Conservation (phyloP, 1,140 invertebrate genomes). For the Mesaphorura yosii region DNA sequence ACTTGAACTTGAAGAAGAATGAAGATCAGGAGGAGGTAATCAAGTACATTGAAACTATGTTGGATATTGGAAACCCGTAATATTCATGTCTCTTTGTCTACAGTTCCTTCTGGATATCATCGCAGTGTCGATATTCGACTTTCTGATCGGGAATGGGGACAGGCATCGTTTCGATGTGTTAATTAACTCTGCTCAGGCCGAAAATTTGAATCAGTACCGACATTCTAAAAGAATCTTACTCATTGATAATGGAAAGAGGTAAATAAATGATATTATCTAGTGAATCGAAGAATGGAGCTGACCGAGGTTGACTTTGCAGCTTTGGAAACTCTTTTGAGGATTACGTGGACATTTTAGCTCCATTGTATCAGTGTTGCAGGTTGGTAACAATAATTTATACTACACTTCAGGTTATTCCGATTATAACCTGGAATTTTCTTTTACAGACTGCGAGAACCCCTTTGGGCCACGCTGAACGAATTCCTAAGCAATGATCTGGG, state of each 20-base stretch:
- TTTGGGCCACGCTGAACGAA: conserved; percentile 55
- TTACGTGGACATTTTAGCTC: conserved; percentile 74
- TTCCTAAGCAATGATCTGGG: conserved; percentile 50
- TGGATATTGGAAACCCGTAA: not conserved
- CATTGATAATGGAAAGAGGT: conserved; percentile 88
- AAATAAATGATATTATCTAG: conserved; percentile 5
- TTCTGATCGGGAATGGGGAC: conserved; percentile 88
- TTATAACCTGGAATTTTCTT: conserved; percentile 22
- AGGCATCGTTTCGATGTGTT: conserved; percentile 79
- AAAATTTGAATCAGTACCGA: conserved; percentile 40
- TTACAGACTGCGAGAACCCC: conserved; percentile 53
- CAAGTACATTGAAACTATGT: too few relatives aligned
- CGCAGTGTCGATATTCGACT: conserved; percentile 81
- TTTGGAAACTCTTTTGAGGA: conserved; percentile 72
- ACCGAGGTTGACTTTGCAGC: conserved; percentile 36
- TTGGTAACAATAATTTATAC: conserved; percentile 39
- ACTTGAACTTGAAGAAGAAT: not conserved
- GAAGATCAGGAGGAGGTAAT: not conserved
- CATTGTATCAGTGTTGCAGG: conserved; percentile 82
- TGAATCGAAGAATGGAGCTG: not conserved
- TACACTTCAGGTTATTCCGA: not conserved
- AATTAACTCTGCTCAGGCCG: too few relatives aligned
- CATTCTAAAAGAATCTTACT: conserved; percentile 50
- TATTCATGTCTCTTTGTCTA: not conserved
- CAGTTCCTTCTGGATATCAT: conserved; percentile 79